phyloP scores from a whole-genome alignment of 1,140 invertebrate genomes.

The Metaphire vulgaris region DNA sequence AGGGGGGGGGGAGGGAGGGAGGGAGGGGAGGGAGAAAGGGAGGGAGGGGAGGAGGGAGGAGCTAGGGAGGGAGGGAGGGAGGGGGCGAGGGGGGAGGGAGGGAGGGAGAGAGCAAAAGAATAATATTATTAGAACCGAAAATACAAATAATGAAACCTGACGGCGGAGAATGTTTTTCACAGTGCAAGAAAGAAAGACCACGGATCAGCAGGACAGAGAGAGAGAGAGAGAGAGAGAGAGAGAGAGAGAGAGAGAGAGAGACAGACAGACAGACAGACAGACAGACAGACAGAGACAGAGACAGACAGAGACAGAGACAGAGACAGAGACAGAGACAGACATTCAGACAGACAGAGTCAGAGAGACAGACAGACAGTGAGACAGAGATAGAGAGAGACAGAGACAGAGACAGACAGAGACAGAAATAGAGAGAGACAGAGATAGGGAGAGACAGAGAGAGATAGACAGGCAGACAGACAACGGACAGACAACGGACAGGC shows the following conservation, averaged over 20 bases:
- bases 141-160: too few species aligned
- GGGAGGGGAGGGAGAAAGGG: background rate
- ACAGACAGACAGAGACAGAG: background rate
- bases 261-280: background rate
- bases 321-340: background rate
- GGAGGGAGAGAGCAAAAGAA: background rate
- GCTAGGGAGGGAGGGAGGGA: background rate
- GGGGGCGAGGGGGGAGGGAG: background rate
- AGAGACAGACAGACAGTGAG: background rate
- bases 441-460: background rate
- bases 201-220: background rate
- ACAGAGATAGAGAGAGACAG: background rate
- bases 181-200: too few species aligned
- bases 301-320: background rate
- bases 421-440: background rate
- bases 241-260: conserved; percentile 1
- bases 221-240: background rate
- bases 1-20: background rate
- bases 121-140: too few species aligned
- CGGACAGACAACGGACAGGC: background rate
- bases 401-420: background rate
- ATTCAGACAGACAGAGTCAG: background rate
- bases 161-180: too few species aligned
- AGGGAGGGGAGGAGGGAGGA: background rate
- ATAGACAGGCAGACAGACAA: background rate